Evolutionary conservation across 2,797 vertebrate genomes (phyloP).

Genomic region (Myotis daubentonii): DNA sequence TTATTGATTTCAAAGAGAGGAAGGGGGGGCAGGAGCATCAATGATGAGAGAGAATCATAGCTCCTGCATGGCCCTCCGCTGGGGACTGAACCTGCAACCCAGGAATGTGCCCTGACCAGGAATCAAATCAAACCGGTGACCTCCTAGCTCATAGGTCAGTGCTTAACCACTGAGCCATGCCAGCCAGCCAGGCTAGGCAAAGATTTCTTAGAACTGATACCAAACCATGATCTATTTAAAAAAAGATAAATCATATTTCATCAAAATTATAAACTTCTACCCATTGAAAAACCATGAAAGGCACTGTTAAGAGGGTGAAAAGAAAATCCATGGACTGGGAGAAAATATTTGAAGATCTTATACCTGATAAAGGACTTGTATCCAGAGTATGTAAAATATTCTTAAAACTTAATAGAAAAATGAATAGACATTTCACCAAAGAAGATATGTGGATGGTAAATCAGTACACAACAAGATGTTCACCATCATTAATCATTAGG

Average conservation of each 20-base stretch:
- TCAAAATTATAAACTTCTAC: background rate
- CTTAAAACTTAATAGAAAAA: constrained; percentile 21
- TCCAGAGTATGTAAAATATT: background rate
- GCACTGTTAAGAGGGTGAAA: background rate
- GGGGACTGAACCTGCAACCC: no score
- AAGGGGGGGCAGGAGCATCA: no score
- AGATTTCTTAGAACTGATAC: constrained; percentile 10
- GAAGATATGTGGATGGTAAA: background rate
- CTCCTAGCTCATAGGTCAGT: no score
- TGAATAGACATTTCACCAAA: background rate
- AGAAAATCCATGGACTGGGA: background rate
- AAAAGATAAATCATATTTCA: background rate
- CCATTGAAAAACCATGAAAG: background rate
- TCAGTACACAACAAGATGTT: background rate
- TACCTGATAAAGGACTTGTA: background rate
- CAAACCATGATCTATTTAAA: background rate
- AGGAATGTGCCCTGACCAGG: no score
- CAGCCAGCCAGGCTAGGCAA: background rate
- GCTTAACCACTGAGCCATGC: no score
- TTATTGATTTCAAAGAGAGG: no score
- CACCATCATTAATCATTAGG: background rate
- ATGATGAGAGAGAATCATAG: no score
- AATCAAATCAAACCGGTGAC: no score
- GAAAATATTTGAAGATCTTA: constrained; percentile 7
- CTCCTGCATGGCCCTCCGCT: no score